These are phyloP conservation scores for Rhynchonema sp. DNA, from an alignment of 2,888 invertebrate genomes.

Conservation along the genomic window DNA sequence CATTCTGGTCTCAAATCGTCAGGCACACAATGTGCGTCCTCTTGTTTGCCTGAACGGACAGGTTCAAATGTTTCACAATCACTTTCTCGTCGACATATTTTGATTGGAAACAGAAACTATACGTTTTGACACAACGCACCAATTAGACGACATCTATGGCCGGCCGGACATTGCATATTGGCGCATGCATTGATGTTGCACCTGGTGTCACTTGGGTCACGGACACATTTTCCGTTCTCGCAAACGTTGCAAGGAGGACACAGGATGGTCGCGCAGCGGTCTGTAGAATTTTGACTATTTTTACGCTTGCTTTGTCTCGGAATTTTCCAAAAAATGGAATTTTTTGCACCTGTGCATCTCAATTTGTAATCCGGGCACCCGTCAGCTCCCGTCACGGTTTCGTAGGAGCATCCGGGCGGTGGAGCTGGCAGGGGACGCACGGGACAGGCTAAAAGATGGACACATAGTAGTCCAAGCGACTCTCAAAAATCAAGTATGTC, in stretches of 20 bases:
- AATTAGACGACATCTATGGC: not conserved
- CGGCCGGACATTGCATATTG: not conserved
- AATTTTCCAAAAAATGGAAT: no score
- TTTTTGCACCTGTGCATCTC: not conserved
- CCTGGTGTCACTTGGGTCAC: conserved; percentile 24
- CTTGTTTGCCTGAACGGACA: not conserved
- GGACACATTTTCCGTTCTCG: not conserved
- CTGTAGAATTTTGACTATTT: not conserved
- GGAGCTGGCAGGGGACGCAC: not conserved
- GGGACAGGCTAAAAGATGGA: not conserved
- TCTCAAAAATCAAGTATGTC: no score
- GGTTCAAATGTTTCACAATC: not conserved
- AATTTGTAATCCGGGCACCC: not conserved
- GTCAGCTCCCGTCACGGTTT: not conserved
- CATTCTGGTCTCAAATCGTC: not conserved
- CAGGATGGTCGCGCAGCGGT: not conserved
- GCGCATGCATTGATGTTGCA: conserved; percentile 11
- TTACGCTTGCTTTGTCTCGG: not conserved
- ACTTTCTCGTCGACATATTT: not conserved
- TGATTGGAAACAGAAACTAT: no score
- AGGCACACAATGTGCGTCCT: not conserved
- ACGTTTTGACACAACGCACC: no score
- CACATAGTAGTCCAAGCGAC: no score
- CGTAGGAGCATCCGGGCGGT: not conserved
- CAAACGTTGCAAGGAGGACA: not conserved